Evolutionary conservation across 2,113 vertebrate genomes (phyloP), one percentile per base, ranked within the genome.

Genomic region (Helogale parvula): DNA sequence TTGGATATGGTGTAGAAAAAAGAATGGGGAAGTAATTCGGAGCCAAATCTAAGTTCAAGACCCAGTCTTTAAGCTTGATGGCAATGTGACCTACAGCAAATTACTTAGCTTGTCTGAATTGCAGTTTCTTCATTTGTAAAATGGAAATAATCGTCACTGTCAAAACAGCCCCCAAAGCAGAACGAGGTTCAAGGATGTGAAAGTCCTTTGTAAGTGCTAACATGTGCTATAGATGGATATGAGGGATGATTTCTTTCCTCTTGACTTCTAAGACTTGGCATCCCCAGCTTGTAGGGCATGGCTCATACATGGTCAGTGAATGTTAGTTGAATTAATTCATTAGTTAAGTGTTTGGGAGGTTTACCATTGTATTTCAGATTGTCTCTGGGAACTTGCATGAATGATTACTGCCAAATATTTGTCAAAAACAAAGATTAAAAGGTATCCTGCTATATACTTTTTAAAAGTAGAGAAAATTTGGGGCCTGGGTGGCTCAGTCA

Each of bases 101-200:
- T 82, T 72, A n/a, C 7, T 52, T 82, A 63, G 38, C 68, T 77
- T 76, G 5, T 88, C 71, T 94, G 50, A 90, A 71, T 52, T 86
- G 3, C 29, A 79, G 1, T 71, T 47, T 83, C 92, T 66, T 77
- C 57, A 6, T 85, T n/a, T 71, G 31, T 95, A 63, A 85, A 92
- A 60, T 41, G 11, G 50, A 94, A 96, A 88, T 90, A 63, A 86
- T 88, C 66, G n/a, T 85, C 79, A 29, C 29, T 93, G 68, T 88
- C 91, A 92, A 72, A 72, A 80, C n/a, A 91, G 38, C 31, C 27
- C 88, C 25, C 25, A 60, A 57, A 94, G 60, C 63, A 63, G 66
- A 96, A 63, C 54, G 65, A 87, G 33, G 38, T 21, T 95, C n/a
- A 81, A 52, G 13, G 41, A 35, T 60, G 2, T 88, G 57, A 84